A percentile compares a stretch with the other conserved stretches of the same genome.
Evolutionary conservation across 2,113 vertebrate genomes (phyloP).

Genomic region (Trogon melanurus): DNA sequence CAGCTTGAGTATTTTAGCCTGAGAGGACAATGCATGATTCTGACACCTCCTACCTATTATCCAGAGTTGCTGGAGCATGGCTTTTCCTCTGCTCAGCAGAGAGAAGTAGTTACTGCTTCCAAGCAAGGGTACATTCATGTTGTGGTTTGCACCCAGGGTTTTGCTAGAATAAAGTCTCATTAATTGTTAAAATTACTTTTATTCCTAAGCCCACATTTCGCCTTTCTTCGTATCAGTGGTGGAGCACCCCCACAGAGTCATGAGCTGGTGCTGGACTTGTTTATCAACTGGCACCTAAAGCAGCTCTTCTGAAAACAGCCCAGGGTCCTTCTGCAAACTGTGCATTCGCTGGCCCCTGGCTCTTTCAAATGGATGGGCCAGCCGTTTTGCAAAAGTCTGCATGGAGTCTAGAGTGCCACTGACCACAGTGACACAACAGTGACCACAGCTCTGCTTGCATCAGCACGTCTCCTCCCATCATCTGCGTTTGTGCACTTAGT

Average conservation of each 20-base stretch:
- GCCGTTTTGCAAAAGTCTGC: neutral
- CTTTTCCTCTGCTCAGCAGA: neutral
- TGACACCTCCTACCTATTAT: neutral
- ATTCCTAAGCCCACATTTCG: neutral
- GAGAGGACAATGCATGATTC: neutral
- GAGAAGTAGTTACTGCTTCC: neutral
- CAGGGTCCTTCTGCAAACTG: neutral
- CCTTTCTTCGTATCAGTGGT: neutral
- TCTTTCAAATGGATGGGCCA: neutral
- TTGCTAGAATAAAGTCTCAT: neutral
- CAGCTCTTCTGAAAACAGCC: neutral
- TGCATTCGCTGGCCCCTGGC: neutral
- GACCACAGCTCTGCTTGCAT: neutral
- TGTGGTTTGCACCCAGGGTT: neutral
- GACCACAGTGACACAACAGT: neutral
- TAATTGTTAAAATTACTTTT: neutral
- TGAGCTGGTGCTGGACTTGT: neutral
- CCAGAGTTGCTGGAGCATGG: neutral
- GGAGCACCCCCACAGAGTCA: neutral
- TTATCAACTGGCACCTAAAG: neutral
- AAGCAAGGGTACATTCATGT: neutral
- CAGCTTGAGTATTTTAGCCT: neutral
- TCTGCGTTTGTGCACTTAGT: neutral
- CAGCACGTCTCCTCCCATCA: neutral
- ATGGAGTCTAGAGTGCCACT: neutral